Conservation (phyloP, 2,797 vertebrate species). For the Sebastes minor region DNA sequence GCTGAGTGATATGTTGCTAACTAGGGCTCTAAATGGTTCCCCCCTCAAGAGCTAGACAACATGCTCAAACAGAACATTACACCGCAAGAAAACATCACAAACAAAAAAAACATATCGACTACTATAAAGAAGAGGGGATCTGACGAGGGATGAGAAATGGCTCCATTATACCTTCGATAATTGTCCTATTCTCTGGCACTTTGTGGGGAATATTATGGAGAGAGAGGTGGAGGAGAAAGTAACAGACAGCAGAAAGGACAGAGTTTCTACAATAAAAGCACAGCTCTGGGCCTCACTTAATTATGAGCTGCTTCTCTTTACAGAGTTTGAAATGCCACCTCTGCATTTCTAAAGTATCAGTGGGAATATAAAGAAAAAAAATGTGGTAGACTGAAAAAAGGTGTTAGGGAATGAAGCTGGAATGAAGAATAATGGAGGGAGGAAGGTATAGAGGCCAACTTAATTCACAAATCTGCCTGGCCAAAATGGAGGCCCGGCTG, state of each 20-base stretch:
- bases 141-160: conserved; percentile 9
- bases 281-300: conserved; percentile 53
- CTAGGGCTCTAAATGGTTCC: conserved; percentile 21
- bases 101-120: conserved; percentile 2
- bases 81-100: not conserved
- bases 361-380: conserved; percentile 31
- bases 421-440: conserved; percentile 27
- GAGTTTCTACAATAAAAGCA: conserved; percentile 39
- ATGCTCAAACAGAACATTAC: conserved; percentile 1
- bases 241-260: conserved; percentile 36
- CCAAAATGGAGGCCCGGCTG: not conserved
- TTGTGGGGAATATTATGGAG: conserved; percentile 3
- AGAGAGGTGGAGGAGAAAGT: conserved; percentile 12
- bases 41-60: not conserved
- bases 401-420: not conserved
- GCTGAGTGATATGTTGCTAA: not conserved
- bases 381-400: conserved; percentile 14
- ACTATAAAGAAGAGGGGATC: not conserved
- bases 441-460: not conserved
- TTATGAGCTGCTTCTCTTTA: conserved; percentile 49
- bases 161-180: conserved; percentile 28
- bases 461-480: not conserved
- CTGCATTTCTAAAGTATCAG: conserved; percentile 45
- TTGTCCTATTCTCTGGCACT: conserved; percentile 17
- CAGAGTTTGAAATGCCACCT: conserved; percentile 60